These are phyloP conservation scores for Mesorhabditis spiculigera DNA, from an alignment of 2,888 invertebrate species.

Conservation along the genomic window DNA sequence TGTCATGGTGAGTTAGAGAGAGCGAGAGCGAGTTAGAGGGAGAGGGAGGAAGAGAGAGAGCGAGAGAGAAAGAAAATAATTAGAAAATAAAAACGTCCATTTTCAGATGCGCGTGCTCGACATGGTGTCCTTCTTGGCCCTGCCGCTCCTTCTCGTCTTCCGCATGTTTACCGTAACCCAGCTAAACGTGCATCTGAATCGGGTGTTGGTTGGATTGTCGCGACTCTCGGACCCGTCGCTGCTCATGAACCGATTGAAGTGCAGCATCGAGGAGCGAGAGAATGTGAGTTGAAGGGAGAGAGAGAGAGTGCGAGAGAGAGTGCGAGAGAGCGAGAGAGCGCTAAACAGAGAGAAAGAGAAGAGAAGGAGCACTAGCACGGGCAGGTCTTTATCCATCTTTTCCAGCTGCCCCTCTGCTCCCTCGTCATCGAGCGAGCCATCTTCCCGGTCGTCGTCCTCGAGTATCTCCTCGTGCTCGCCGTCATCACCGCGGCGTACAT, in stretches of 20 bases:
- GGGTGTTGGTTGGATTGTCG: background rate
- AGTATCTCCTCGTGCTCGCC: slow-evolving; percentile 48
- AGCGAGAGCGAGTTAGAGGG: background rate
- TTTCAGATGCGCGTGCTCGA: slow-evolving; percentile 40
- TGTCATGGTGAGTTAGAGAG: slow-evolving; percentile 7
- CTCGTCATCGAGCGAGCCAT: slow-evolving; percentile 32
- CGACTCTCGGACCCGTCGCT: background rate
- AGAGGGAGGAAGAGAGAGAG: background rate
- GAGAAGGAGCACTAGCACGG: too few relatives aligned
- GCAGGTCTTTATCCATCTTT: slow-evolving; percentile 10
- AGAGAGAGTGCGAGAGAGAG: too few relatives aligned
- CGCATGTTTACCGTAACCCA: slow-evolving; percentile 32
- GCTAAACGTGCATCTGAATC: slow-evolving; percentile 15
- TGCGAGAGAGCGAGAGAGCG: too few relatives aligned
- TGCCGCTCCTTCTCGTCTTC: slow-evolving; percentile 40
- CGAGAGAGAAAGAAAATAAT: background rate
- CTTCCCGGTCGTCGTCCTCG: slow-evolving; percentile 50
- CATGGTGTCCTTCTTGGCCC: slow-evolving; percentile 40
- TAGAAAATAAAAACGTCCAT: background rate
- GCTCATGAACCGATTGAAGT: slow-evolving; percentile 40
- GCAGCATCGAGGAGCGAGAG: slow-evolving; percentile 36
- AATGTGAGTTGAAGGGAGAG: slow-evolving; percentile 15
- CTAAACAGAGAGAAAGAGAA: too few relatives aligned
- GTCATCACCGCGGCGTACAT: slow-evolving; percentile 53
- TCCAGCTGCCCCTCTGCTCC: slow-evolving; percentile 26